Percentiles rank a stretch among this genome's conserved stretches.
phyloP scores from a whole-genome alignment of 2,888 invertebrate genomes.

The Dorcus hopei region DNA sequence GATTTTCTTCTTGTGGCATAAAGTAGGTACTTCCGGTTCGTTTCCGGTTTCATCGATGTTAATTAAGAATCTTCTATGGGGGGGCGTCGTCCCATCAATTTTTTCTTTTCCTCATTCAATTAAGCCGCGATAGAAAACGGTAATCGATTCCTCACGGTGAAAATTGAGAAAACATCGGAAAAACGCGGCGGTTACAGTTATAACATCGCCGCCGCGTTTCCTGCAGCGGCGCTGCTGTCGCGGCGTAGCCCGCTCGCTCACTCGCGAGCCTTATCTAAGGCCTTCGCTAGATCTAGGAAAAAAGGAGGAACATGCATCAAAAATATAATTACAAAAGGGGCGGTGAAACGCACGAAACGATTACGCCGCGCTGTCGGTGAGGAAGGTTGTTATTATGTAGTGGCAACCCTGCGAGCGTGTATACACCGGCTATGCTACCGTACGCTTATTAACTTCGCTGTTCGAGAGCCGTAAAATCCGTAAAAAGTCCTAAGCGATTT shows the following conservation, averaged over 20 bases:
- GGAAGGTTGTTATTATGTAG: constrained; percentile 48
- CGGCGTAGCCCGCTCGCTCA: neutral
- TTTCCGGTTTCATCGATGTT: too few species aligned
- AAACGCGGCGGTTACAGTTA: neutral
- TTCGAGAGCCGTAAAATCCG: neutral
- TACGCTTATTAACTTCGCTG: constrained; percentile 9
- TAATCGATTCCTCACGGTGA: too few species aligned
- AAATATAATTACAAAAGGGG: constrained; percentile 50
- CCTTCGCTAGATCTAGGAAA: constrained; percentile 1
- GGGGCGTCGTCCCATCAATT: too few species aligned
- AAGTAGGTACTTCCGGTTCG: too few species aligned
- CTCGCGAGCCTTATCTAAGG: neutral
- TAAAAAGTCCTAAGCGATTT: too few species aligned
- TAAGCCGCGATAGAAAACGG: too few species aligned
- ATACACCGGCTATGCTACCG: constrained; percentile 37
- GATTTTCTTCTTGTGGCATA: too few species aligned
- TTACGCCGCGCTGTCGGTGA: constrained; percentile 41
- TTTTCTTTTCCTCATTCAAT: too few species aligned
- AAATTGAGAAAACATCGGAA: too few species aligned
- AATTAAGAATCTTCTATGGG: too few species aligned
- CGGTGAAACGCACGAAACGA: constrained; percentile 47
- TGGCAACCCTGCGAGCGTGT: constrained; percentile 46
- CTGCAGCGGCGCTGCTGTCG: neutral
- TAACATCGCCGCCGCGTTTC: neutral
- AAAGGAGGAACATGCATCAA: constrained; percentile 36